These are phyloP conservation scores for Rhysida immarginata DNA, from an alignment of 1,140 invertebrate genomes.

Conservation along the genomic window DNA sequence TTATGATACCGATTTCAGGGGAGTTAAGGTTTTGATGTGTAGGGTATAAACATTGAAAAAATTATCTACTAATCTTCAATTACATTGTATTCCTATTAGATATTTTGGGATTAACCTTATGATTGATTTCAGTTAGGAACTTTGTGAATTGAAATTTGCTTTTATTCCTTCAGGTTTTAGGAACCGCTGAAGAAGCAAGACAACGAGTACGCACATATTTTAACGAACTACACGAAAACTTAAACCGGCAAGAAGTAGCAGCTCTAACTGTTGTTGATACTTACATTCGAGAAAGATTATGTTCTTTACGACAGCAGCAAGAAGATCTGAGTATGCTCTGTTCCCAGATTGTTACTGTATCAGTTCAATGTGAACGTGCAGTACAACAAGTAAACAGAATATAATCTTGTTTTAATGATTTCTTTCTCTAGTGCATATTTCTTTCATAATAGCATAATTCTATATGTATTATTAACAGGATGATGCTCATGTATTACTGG, in stretches of 20 bases:
- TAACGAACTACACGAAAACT: constrained; percentile 35
- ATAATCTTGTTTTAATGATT: not conserved
- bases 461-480: constrained; percentile 29
- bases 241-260: constrained; percentile 40
- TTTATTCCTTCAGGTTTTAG: constrained; percentile 20
- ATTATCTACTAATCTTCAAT: too few relatives aligned
- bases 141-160: too few relatives aligned
- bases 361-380: constrained; percentile 40
- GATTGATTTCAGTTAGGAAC: too few relatives aligned
- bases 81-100: too few relatives aligned
- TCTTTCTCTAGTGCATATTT: not conserved
- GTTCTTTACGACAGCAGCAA: constrained; percentile 40
- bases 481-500: constrained; percentile 38
- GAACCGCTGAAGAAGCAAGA: constrained; percentile 34
- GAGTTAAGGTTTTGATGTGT: too few relatives aligned
- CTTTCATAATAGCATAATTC: not conserved
- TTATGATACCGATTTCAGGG: too few relatives aligned
- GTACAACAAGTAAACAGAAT: constrained; percentile 24
- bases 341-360: constrained; percentile 40
- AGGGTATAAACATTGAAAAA: too few relatives aligned
- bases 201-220: constrained; percentile 39
- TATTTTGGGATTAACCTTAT: too few relatives aligned
- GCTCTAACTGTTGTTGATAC: constrained; percentile 41
- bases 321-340: constrained; percentile 40
- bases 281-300: constrained; percentile 39